These are phyloP conservation scores for Leptura quadrifasciata DNA, from an alignment of 2,888 invertebrate species.

Conservation along the genomic window DNA sequence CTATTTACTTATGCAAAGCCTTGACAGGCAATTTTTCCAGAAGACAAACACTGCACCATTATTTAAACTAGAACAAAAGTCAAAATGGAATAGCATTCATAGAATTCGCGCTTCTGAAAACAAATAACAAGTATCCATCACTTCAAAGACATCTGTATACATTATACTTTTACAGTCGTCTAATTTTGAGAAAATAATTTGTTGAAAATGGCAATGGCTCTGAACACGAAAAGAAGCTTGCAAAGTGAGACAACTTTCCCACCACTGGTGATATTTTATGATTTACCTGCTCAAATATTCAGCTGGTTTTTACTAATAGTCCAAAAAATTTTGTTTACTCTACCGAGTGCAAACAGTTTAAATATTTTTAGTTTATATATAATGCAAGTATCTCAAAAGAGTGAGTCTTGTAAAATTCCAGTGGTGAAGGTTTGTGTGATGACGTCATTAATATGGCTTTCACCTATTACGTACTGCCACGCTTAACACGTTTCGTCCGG, in stretches of 20 bases:
- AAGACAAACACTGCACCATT: slow-evolving; percentile 38
- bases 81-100: slow-evolving; percentile 29
- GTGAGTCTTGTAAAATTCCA: too few relatives aligned
- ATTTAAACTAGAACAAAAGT: slow-evolving; percentile 39
- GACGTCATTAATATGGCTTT: too few relatives aligned
- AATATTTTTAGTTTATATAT: too few relatives aligned
- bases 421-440: too few relatives aligned
- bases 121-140: slow-evolving; percentile 43
- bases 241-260: neutral
- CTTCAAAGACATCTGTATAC: slow-evolving; percentile 37
- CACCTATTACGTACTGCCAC: too few relatives aligned
- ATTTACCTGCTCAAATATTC: too few relatives aligned
- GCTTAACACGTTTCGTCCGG: too few relatives aligned
- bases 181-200: slow-evolving; percentile 48
- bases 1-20: neutral
- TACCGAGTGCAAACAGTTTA: too few relatives aligned
- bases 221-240: neutral
- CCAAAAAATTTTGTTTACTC: too few relatives aligned
- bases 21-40: slow-evolving; percentile 43
- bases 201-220: slow-evolving; percentile 30
- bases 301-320: too few relatives aligned
- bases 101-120: slow-evolving; percentile 23
- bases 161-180: slow-evolving; percentile 46
- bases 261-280: slow-evolving; percentile 8
- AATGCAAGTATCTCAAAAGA: too few relatives aligned